Percentiles rank a stretch among this genome's conserved stretches.
These are phyloP conservation scores for Rhombomys opimus DNA, from an alignment of 2,113 vertebrate genomes.

Conservation along the genomic window DNA sequence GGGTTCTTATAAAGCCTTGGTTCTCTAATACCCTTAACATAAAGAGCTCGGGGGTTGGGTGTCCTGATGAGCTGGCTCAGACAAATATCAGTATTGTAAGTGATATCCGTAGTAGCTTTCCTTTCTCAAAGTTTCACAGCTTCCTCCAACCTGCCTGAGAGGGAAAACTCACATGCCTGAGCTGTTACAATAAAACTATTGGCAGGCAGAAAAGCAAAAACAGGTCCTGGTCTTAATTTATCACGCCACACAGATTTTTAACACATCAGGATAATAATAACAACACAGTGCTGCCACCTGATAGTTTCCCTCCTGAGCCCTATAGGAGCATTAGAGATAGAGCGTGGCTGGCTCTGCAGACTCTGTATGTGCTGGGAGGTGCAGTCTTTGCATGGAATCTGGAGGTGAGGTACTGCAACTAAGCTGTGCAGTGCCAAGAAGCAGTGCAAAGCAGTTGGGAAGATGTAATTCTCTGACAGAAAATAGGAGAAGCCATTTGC, in stretches of 20 bases:
- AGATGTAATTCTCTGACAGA: conserved; percentile 11
- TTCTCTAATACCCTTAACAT: neutral
- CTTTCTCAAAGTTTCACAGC: conserved; percentile 39
- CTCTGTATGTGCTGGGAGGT: neutral
- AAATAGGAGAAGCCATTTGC: conserved; percentile 24
- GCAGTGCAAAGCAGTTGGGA: neutral
- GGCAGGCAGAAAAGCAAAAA: conserved; percentile 74
- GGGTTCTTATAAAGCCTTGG: neutral
- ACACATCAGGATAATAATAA: conserved; percentile 68
- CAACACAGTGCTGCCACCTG: neutral
- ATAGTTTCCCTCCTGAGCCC: neutral
- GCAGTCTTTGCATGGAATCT: conserved; percentile 3
- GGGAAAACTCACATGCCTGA: conserved; percentile 24
- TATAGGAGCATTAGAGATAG: neutral
- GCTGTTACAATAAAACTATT: conserved; percentile 72
- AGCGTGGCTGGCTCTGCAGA: neutral
- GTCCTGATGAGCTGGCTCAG: neutral
- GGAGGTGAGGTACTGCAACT: neutral
- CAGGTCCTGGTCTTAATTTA: conserved; percentile 74
- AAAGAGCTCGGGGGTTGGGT: conserved; percentile 10
- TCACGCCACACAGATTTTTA: conserved; percentile 61
- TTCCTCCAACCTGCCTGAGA: conserved; percentile 73
- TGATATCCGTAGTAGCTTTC: neutral
- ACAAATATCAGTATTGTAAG: neutral
- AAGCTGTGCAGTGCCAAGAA: neutral